Evolutionary conservation across 2,888 invertebrate genomes (phyloP).

Genomic region (Pocota personata): DNA sequence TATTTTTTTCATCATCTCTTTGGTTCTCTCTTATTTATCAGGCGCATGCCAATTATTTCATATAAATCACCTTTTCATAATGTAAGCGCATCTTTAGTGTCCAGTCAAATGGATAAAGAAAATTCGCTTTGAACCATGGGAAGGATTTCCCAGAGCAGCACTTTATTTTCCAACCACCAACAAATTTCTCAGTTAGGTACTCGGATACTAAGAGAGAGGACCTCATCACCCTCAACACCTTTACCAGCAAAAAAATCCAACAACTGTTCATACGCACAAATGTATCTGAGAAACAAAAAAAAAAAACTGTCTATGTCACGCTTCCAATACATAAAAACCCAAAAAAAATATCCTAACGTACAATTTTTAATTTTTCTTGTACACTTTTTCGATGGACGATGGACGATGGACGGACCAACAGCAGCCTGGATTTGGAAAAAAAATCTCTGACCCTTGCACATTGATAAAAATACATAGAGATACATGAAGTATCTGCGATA

Average conservation of each 20-base stretch:
- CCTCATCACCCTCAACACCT: conserved; percentile 20
- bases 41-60: conserved; percentile 75
- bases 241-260: conserved; percentile 1
- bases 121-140: not conserved
- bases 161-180: conserved; percentile 8
- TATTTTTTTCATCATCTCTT: conserved; percentile 38
- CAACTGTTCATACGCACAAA: conserved; percentile 50
- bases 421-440: not conserved
- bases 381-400: conserved; percentile 24
- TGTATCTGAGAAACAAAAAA: conserved; percentile 8
- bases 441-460: conserved; percentile 56
- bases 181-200: conserved; percentile 3
- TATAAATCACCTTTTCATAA: conserved; percentile 67
- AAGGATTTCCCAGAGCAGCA: not conserved
- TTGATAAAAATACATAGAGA: not conserved
- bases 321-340: conserved; percentile 31
- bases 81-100: conserved; percentile 25
- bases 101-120: conserved; percentile 58
- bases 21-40: conserved; percentile 74
- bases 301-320: conserved; percentile 43
- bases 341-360: conserved; percentile 10
- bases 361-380: conserved; percentile 6
- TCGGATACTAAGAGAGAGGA: not conserved
- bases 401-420: conserved; percentile 10
- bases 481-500: conserved; percentile 27